Base-by-base conservation (phyloP, 2,113 vertebrate species). In the Labeo catla region DNA sequence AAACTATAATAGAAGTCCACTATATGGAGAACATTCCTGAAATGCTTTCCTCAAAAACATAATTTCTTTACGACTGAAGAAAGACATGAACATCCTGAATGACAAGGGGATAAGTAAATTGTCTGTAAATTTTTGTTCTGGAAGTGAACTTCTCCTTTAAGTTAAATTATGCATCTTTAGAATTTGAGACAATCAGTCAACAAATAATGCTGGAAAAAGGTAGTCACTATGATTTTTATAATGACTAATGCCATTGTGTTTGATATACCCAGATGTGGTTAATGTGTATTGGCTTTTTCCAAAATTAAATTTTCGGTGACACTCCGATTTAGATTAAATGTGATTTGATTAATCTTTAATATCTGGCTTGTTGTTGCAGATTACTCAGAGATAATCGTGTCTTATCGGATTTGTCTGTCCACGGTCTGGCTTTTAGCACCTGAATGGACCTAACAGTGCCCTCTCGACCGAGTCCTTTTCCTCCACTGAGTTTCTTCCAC, bases 331-430 rank as follows among this genome's bases (percentile, higher is more conserved):
- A 47, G 59, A 39, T 54, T 9, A 16, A 61, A 28, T 77, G 39
- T 63, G n/a, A 73, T 45, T 57, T 79, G 63, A 39, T 79, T 81
- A 49, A 76, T 61, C 47, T 73, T 4, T 83, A 83, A 23, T 43
- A 6, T 23, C 28, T 76, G 16, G n/a, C 36, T 39, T 52, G 34
- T 80, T 84, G 63, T 28, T 85, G 16, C 47, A 15, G 63, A 57
- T 72, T 52, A 52, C n/a, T 34, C 23, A 84, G 16, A 77, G 73
- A 63, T 36, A 34, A 65, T 72, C 43, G 34, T 16, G 47, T 61
- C 5, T 68, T n/a, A n/a, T n/a, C 34, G 9, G 72, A 70, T 82
- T 73, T 39, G 23, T 86, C 59, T 13, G 66, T 70, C 6, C 70
- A 81, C 39, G 47, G 10, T 34, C 52, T 13, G 19, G 34, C 12